phyloP scores from a whole-genome alignment of 1,140 invertebrate species.

The Aethina tumida region DNA sequence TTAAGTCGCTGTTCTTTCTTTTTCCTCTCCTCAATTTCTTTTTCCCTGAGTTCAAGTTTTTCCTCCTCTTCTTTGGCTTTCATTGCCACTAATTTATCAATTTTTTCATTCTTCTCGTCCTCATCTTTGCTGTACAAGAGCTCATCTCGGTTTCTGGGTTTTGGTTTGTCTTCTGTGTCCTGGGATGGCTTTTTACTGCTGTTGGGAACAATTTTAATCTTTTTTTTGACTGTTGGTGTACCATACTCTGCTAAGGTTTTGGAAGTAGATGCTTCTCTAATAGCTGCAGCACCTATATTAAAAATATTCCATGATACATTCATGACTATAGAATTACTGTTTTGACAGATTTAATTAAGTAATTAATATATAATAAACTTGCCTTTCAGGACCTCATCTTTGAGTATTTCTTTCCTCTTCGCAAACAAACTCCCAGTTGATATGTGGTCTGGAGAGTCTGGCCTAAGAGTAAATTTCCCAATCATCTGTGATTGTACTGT shows the following conservation, averaged over 20 bases:
- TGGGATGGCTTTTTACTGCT: conserved; percentile 7
- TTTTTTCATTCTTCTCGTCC: conserved; percentile 39
- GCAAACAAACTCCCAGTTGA: conserved; percentile 44
- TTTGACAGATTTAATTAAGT: background rate
- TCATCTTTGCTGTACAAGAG: conserved; percentile 45
- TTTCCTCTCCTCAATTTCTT: conserved; percentile 11
- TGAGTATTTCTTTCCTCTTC: conserved; percentile 30
- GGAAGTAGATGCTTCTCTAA: conserved; percentile 28
- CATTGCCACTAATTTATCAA: conserved; percentile 41
- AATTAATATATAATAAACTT: conserved; percentile 2
- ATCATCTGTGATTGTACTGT: conserved; percentile 29
- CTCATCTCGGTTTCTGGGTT: conserved; percentile 33
- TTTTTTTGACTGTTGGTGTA: conserved; percentile 18
- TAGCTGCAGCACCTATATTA: conserved; percentile 30
- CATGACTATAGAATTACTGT: background rate
- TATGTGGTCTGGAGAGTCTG: conserved; percentile 40
- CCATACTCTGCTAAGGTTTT: conserved; percentile 9
- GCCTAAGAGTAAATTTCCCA: conserved; percentile 53
- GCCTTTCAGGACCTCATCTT: conserved; percentile 25
- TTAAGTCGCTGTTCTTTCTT: conserved; percentile 8
- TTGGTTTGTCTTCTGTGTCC: conserved; percentile 4
- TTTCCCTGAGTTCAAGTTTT: conserved; percentile 12
- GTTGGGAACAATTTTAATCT: conserved; percentile 15
- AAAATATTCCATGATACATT: conserved; percentile 3
- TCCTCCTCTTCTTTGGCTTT: conserved; percentile 35